Evolutionary conservation across 2,888 invertebrate genomes (phyloP).

Genomic region (Chloroclysta siterata): DNA sequence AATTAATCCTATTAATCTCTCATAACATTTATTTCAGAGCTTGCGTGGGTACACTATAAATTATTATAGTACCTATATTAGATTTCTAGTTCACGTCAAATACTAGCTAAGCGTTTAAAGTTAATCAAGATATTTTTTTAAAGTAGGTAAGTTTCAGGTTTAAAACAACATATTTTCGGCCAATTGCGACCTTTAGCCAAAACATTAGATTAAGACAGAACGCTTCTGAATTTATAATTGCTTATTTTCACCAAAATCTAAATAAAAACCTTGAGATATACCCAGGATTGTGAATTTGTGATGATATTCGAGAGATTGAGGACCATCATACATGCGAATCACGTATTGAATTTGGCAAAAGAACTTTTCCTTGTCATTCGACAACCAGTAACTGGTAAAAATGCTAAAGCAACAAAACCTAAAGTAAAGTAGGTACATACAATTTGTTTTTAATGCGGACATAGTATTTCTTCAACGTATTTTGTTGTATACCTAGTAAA

Average conservation of each 20-base stretch:
- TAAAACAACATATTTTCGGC: neutral
- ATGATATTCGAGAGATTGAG: constrained; percentile 31
- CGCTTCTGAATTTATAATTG: constrained; percentile 30
- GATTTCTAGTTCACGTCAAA: too few species aligned
- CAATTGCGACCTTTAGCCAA: constrained; percentile 10
- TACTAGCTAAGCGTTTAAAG: too few species aligned
- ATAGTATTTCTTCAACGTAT: neutral
- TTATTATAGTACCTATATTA: too few species aligned
- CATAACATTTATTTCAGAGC: too few species aligned
- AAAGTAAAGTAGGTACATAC: neutral
- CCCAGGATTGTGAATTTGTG: constrained; percentile 19
- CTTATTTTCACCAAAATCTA: constrained; percentile 18
- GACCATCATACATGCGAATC: constrained; percentile 37
- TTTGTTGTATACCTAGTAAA: neutral
- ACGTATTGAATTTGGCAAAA: constrained; percentile 42
- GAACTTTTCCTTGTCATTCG: constrained; percentile 39
- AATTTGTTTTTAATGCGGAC: constrained; percentile 20
- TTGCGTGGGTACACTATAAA: too few species aligned
- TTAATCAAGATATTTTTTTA: neutral
- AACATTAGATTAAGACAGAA: constrained; percentile 13
- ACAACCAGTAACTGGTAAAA: constrained; percentile 26
- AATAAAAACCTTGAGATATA: constrained; percentile 26
- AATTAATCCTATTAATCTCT: too few species aligned
- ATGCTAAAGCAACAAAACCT: constrained; percentile 17
- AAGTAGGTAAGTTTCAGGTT: too few species aligned